Percentiles rank a stretch among this genome's conserved stretches.
phyloP scores from a whole-genome alignment of 2,888 invertebrate species.

The Ophion ventricosus region DNA sequence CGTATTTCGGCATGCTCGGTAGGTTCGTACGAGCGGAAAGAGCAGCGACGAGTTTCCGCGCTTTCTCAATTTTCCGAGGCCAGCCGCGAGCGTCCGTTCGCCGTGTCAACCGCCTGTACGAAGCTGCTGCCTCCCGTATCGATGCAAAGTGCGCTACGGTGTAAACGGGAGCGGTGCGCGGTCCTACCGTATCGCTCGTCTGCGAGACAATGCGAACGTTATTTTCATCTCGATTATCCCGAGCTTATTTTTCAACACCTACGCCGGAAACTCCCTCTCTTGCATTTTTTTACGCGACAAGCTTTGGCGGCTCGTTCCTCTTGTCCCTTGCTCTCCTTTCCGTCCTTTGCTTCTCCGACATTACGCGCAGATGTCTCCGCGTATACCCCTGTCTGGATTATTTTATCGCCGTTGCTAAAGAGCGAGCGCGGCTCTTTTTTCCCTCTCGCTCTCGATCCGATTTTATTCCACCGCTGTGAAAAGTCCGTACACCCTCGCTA shows the following conservation, averaged over 20 bases:
- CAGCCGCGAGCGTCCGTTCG: slow-evolving; percentile 46
- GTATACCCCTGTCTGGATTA: slow-evolving; percentile 34
- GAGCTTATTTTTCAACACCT: slow-evolving; percentile 1
- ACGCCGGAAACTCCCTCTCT: too few relatives aligned
- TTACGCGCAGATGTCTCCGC: neutral
- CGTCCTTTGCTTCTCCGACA: neutral
- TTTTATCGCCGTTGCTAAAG: slow-evolving; percentile 53
- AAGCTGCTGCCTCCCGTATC: slow-evolving; percentile 37
- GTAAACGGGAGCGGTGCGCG: slow-evolving; percentile 22
- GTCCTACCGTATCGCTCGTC: neutral
- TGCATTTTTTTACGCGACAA: too few relatives aligned
- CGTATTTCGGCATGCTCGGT: too few relatives aligned
- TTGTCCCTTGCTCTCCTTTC: slow-evolving; percentile 44
- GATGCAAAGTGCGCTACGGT: slow-evolving; percentile 62
- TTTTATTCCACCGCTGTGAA: slow-evolving; percentile 41
- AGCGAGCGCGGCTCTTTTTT: slow-evolving; percentile 28
- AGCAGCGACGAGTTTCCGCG: slow-evolving; percentile 25
- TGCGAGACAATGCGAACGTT: too few relatives aligned
- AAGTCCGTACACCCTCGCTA: slow-evolving; percentile 18
- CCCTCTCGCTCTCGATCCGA: slow-evolving; percentile 21
- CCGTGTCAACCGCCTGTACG: slow-evolving; percentile 50
- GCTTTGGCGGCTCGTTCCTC: slow-evolving; percentile 43
- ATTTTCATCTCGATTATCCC: neutral
- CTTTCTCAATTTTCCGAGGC: slow-evolving; percentile 57
- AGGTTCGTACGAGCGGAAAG: neutral